Evolutionary conservation across 1,140 invertebrate genomes (phyloP), one percentile per base, ranked within the genome.

Genomic region (Microplitis demolitor): DNA sequence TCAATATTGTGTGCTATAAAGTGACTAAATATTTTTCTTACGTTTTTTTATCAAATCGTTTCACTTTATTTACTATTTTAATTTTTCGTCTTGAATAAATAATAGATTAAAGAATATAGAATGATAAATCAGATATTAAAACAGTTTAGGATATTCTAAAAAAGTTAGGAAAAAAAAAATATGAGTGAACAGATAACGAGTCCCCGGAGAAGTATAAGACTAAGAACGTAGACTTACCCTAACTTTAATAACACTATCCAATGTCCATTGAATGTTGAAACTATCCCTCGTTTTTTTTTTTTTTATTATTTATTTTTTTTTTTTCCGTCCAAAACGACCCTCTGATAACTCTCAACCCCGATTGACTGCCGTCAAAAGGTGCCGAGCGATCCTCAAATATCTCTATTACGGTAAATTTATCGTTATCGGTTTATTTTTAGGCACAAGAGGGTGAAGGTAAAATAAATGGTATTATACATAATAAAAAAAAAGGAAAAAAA

Each of bases 121-220:
- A 61, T 56, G 58, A 68, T 45, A 45, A 45, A 45, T 45, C 2
- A 0, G 39, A 45, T 45, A 45, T 45, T 45, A 45, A 45, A 45
- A 45, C 39, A 45, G 39, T 8, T 45, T 45, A 45, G 39, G 6
- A 11, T 45, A 45, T 6, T 6, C 39, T 6, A 8, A 45, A 8
- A 73, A 58, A 53, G 61, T 70, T 34, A 50, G 64, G 37, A 66
- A 64, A 69, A 68, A 54, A 33, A 71, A 74, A 24, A 24, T 63
- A 54, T 76, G 78, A 75, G 74, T 76, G 56, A 67, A 67, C 66
- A 14, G 13, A 68, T 39, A 54, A 66, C 14, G 24, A 34, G 50
- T 39, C 69, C 31, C 69, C 35, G 14, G 60, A 50, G 69, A 35
- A 54, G 33, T 37, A 5, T 54, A 34, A 54, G 11, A 63, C 31